A percentile compares a stretch with the other conserved stretches of the same genome.
Conservation (phyloP, 2,888 invertebrate species). For the Sphaerophoria rueppellii region DNA sequence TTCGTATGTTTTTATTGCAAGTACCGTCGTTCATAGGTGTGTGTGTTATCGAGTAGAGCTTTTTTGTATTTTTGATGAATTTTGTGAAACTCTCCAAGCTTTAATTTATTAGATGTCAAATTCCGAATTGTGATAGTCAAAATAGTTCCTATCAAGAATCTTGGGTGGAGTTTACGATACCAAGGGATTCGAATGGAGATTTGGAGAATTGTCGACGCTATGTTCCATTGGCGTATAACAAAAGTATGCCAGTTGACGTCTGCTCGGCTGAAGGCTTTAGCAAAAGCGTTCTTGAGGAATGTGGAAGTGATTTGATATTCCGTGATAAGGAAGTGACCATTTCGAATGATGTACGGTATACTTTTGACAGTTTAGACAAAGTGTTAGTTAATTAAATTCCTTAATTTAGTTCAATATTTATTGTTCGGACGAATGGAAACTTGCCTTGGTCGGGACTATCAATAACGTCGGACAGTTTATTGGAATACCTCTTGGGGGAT, state of each 20-base stretch:
- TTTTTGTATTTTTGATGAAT: neutral
- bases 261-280: conserved; percentile 82
- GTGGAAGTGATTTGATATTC: conserved; percentile 83
- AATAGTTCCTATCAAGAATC: conserved; percentile 78
- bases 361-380: conserved; percentile 32
- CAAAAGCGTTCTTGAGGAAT: conserved; percentile 80
- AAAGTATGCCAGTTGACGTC: conserved; percentile 59
- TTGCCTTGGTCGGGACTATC: conserved; percentile 88
- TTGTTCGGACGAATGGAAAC: conserved; percentile 85
- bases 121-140: conserved; percentile 80
- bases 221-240: conserved; percentile 66
- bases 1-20: conserved; percentile 87
- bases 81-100: conserved; percentile 13
- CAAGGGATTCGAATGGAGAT: conserved; percentile 79
- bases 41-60: neutral
- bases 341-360: conserved; percentile 85
- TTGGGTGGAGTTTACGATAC: conserved; percentile 83
- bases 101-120: conserved; percentile 79
- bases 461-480: conserved; percentile 89
- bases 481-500: conserved; percentile 86
- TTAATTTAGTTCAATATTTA: conserved; percentile 78
- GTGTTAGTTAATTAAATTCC: neutral
- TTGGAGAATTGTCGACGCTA: conserved; percentile 82
- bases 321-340: conserved; percentile 85
- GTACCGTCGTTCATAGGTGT: conserved; percentile 86